Conservation (phyloP, 2,113 vertebrate species). For the Hydropotes inermis region DNA sequence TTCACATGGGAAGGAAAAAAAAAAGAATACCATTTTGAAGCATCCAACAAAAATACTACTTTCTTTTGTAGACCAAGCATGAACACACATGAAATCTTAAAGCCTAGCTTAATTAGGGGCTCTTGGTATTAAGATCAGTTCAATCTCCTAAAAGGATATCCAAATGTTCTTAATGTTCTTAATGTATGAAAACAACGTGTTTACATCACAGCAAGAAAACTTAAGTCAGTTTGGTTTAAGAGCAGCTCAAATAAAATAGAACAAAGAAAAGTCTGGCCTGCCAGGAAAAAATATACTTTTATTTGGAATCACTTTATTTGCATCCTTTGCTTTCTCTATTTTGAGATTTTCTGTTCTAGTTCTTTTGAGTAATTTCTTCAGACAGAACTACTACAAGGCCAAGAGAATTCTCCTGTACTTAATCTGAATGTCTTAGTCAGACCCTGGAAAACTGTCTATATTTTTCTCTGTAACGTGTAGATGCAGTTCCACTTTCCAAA, state of each 20-base stretch:
- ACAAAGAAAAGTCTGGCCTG: background rate
- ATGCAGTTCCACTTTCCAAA: background rate
- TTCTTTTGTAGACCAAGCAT: background rate
- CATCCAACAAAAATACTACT: background rate
- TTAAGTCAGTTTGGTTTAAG: background rate
- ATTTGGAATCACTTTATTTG: background rate
- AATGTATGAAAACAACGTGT: background rate
- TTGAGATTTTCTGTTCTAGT: background rate
- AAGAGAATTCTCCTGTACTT: background rate
- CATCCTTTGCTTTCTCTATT: background rate
- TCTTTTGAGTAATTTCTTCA: background rate
- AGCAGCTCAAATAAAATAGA: background rate
- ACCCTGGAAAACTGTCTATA: background rate
- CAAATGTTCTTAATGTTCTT: background rate
- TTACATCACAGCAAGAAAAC: background rate
- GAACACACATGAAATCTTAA: background rate
- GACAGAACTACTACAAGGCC: background rate
- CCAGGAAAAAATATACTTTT: background rate
- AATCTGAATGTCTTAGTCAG: background rate
- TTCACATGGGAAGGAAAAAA: background rate
- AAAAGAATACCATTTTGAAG: background rate
- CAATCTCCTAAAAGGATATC: background rate
- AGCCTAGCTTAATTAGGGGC: background rate
- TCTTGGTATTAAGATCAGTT: background rate
- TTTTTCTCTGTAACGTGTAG: background rate